A percentile compares a stretch with the other conserved stretches of the same genome.
These are phyloP conservation scores for Chaetorhynchus papuensis DNA, from an alignment of 2,113 vertebrate genomes.

Conservation along the genomic window DNA sequence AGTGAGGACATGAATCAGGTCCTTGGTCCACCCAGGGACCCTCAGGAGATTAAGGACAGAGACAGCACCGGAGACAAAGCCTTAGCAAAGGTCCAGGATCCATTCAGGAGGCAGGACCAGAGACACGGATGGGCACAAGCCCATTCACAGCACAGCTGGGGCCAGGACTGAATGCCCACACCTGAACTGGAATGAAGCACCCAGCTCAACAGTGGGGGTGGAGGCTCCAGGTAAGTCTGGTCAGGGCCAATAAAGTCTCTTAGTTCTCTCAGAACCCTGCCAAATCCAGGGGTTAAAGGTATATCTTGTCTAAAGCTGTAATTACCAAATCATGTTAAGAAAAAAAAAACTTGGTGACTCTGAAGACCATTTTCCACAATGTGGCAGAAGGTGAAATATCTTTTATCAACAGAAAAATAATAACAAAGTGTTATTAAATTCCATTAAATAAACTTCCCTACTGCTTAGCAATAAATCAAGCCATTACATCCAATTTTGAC, in stretches of 20 bases:
- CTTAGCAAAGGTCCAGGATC: neutral
- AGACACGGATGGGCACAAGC: neutral
- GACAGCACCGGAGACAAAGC: neutral
- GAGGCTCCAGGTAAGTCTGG: neutral
- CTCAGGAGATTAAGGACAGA: neutral
- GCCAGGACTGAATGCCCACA: neutral
- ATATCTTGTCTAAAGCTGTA: neutral
- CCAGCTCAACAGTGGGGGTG: rapidly evolving
- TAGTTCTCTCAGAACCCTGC: neutral
- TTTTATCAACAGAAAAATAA: neutral
- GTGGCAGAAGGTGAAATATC: neutral
- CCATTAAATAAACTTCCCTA: neutral
- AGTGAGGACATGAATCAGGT: neutral
- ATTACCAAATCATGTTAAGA: neutral
- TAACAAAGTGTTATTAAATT: neutral
- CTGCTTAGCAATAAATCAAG: neutral
- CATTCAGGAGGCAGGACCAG: neutral
- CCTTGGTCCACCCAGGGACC: neutral
- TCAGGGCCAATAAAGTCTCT: neutral
- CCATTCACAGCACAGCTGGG: neutral
- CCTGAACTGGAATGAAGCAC: neutral
- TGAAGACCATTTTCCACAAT: neutral
- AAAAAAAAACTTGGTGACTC: neutral
- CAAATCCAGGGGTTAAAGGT: neutral
- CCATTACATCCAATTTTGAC: neutral